phyloP scores from a whole-genome alignment of 2,888 invertebrate genomes.

The Thelaira solivaga region DNA sequence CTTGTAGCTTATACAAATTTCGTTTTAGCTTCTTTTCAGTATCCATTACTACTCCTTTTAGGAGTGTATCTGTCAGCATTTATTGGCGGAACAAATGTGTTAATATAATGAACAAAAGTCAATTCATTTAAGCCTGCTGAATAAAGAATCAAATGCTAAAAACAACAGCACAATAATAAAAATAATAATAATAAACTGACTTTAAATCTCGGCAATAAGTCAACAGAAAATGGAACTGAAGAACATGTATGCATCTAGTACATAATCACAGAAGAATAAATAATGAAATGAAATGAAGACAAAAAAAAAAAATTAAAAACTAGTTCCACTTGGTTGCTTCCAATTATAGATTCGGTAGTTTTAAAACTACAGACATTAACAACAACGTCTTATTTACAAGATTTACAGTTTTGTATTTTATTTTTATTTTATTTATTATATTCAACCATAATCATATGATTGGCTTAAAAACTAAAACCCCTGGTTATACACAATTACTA shows the following conservation, averaged over 20 bases:
- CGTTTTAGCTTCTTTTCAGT: background rate
- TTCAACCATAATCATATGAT: slow-evolving; percentile 40
- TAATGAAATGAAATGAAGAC: no score
- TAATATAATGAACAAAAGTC: slow-evolving; percentile 28
- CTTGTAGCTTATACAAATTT: background rate
- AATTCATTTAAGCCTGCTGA: slow-evolving; percentile 63
- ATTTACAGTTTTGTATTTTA: slow-evolving; percentile 36
- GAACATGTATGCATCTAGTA: slow-evolving; percentile 3
- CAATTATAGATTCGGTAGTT: slow-evolving; percentile 69
- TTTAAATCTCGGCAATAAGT: slow-evolving; percentile 5
- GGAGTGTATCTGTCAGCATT: background rate
- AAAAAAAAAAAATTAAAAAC: no score
- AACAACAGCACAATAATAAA: background rate
- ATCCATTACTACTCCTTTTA: background rate
- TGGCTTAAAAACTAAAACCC: slow-evolving; percentile 24
- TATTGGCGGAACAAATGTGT: background rate
- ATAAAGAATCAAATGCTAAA: background rate
- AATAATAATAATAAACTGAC: slow-evolving; percentile 10
- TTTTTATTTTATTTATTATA: background rate
- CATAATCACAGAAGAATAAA: slow-evolving; percentile 14
- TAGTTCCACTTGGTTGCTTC: slow-evolving; percentile 73
- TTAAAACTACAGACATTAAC: slow-evolving; percentile 29
- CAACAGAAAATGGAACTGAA: background rate
- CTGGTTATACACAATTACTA: slow-evolving; percentile 4
- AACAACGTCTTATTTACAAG: slow-evolving; percentile 23